Percentiles rank a stretch among this genome's conserved stretches.
phyloP scores from a whole-genome alignment of 1,140 invertebrate genomes.

The Antheraea mylitta region DNA sequence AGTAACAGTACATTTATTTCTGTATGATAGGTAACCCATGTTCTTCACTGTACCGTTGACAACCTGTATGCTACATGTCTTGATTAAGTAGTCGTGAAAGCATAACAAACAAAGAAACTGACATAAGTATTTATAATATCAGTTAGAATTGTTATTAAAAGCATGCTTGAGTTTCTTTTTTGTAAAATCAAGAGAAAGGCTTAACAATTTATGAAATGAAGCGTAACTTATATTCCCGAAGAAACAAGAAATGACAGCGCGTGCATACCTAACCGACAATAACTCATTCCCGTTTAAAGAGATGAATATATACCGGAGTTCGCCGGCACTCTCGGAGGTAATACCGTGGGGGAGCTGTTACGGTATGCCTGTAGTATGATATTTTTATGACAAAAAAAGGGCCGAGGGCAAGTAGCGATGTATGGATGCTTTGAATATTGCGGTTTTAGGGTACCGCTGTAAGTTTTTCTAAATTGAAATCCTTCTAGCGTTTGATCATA shows the following conservation, averaged over 20 bases:
- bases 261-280: background rate
- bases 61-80: too few relatives aligned
- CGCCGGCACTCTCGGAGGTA: constrained; percentile 2
- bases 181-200: background rate
- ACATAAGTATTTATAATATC: too few relatives aligned
- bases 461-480: background rate
- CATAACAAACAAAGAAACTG: too few relatives aligned
- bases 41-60: too few relatives aligned
- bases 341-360: background rate
- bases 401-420: background rate
- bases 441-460: constrained; percentile 2
- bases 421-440: constrained; percentile 7
- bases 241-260: background rate
- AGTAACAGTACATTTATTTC: too few relatives aligned
- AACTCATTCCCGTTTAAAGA: background rate
- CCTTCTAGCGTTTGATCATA: too few relatives aligned
- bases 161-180: too few relatives aligned
- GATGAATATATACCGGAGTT: background rate
- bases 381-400: constrained; percentile 12
- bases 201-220: constrained; percentile 2
- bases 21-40: too few relatives aligned
- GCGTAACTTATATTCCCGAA: background rate
- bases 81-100: too few relatives aligned
- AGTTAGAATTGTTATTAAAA: too few relatives aligned
- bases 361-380: constrained; percentile 3